Evolutionary conservation across 2,113 vertebrate genomes (phyloP), one percentile per base, ranked within the genome.

Genomic region (Psittacula cyanocephala): DNA sequence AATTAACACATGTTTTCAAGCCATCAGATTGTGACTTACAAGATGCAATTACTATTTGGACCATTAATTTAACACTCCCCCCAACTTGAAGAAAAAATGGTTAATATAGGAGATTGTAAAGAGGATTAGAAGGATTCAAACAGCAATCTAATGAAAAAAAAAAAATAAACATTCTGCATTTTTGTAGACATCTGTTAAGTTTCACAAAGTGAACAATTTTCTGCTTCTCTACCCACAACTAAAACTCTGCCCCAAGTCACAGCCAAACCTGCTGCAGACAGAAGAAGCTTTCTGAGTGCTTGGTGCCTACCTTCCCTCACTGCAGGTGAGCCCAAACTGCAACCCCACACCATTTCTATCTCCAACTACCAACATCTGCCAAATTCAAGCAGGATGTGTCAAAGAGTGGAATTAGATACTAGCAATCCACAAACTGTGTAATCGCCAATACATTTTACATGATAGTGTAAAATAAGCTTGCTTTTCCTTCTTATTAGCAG

Each of bases 71-170:
- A 95, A 81, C 91, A 93, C 93, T 52, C 65, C 71, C 78, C 41
- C 55, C 25, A 91, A 75, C 64, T 19, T 95, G 86, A 96, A 86
- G 71, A 92, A 96, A 97, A 97, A 95, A 88, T 47, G 19, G 18
- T 95, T 97, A 92, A 78, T 88, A 96, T 72, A 96, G 85, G 82
- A 97, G 85, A 91, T 60, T 63, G 81, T 94, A 97, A 85, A 96
- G 94, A 96, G 35, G 88, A 94, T 83, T 62, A 91, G 88, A 97
- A 96, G 83, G 50, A 94, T 77, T 98, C 84, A 93, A 93, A 94
- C 60, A 94, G 67, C 76, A 85, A 83, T 46, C 86, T 55, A 97
- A 97, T 94, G 35, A 50, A 94, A 96, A 91, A 95, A n/a, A 69
- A 85, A 25, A 82, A 55, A 94, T n/a, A 94, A 96, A 65, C 25